These are phyloP conservation scores for Xylota sylvarum DNA, from an alignment of 2,888 invertebrate species.

Conservation along the genomic window DNA sequence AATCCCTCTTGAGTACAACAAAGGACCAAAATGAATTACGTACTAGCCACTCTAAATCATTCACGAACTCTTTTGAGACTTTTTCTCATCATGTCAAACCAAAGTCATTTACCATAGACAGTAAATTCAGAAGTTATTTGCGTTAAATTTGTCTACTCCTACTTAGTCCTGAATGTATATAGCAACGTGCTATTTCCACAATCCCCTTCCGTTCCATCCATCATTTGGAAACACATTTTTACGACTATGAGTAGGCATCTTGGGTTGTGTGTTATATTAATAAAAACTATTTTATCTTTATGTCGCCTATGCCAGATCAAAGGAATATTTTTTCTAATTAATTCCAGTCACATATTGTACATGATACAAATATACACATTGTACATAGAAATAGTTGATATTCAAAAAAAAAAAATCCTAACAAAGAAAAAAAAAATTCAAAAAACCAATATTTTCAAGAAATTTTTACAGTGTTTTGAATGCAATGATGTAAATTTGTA, in stretches of 20 bases:
- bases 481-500: constrained; percentile 59
- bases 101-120: too few species aligned
- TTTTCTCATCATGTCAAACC: too few species aligned
- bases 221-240: neutral
- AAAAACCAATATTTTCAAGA: constrained; percentile 28
- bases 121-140: too few species aligned
- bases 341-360: constrained; percentile 37
- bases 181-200: neutral
- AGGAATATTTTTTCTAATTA: neutral
- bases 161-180: neutral
- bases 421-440: neutral
- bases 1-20: too few species aligned
- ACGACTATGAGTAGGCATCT: neutral
- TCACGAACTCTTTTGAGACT: too few species aligned
- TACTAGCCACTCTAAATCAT: too few species aligned
- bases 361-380: neutral
- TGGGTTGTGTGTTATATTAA: constrained; percentile 4
- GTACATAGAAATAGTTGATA: neutral
- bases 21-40: too few species aligned
- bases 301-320: constrained; percentile 22
- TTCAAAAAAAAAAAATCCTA: constrained; percentile 29
- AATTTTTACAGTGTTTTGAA: constrained; percentile 31
- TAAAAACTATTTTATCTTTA: constrained; percentile 16
- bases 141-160: neutral
- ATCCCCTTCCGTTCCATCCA: neutral